Conservation (phyloP, 2,797 vertebrate genomes). For the Gymnoscopelus microlampas region DNA sequence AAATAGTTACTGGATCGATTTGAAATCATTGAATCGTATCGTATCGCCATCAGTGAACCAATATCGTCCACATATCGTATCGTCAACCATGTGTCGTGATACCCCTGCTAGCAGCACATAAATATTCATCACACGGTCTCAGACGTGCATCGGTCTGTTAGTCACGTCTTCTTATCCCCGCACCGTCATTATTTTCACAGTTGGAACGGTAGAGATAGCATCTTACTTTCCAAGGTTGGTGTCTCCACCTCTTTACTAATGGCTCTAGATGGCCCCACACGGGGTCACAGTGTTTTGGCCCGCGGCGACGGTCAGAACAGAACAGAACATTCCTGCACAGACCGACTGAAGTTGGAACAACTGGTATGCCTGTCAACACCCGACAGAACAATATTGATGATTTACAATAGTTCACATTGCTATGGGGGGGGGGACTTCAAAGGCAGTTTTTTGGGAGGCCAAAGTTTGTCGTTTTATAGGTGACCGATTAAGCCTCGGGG, state of each 20-base stretch:
- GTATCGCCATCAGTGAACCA: too few relatives aligned
- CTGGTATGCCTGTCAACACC: conserved; percentile 47
- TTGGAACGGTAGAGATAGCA: conserved; percentile 63
- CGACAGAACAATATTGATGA: conserved; percentile 38
- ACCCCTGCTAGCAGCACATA: not conserved
- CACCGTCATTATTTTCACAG: conserved; percentile 43
- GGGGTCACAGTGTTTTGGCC: conserved; percentile 49
- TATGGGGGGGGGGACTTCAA: conserved; percentile 52
- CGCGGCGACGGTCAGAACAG: conserved; percentile 41
- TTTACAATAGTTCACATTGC: conserved; percentile 44
- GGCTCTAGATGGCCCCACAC: conserved; percentile 35
- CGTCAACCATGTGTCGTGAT: too few relatives aligned
- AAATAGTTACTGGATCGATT: too few relatives aligned
- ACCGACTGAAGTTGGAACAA: conserved; percentile 45
- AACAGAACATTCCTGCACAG: conserved; percentile 42
- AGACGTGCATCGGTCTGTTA: conserved; percentile 11
- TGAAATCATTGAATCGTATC: too few relatives aligned
- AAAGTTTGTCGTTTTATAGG: conserved; percentile 15
- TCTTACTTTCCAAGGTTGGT: conserved; percentile 58
- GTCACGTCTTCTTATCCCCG: conserved; percentile 37
- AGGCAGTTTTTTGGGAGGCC: conserved; percentile 25
- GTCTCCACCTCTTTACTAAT: conserved; percentile 19
- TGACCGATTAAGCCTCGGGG: conserved; percentile 13
- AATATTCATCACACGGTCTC: conserved; percentile 26
- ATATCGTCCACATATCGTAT: too few relatives aligned